phyloP scores from a whole-genome alignment of 2,797 vertebrate genomes.

The Hypotaenidia okinawae region DNA sequence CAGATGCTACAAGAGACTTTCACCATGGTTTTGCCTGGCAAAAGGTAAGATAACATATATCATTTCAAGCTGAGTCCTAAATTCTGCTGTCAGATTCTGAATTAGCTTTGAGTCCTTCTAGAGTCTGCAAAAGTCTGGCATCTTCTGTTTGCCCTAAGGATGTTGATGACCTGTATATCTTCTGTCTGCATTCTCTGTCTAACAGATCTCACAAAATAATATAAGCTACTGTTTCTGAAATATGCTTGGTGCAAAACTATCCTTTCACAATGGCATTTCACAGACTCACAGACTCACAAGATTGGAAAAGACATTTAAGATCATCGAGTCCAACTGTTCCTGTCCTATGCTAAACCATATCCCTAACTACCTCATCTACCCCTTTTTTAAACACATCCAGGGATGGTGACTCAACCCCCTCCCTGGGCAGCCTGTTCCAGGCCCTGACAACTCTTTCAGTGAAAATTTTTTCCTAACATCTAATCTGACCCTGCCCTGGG shows the following conservation, averaged over 20 bases:
- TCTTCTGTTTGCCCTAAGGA: background rate
- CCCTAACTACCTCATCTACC: no score
- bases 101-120: background rate
- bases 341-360: no score
- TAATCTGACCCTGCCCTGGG: no score
- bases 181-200: background rate
- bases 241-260: background rate
- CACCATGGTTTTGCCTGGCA: background rate
- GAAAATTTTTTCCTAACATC: no score
- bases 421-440: no score
- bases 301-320: no score
- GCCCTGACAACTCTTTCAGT: no score
- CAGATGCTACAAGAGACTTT: background rate
- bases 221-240: background rate
- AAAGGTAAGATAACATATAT: background rate
- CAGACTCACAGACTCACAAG: no score
- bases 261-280: background rate
- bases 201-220: background rate
- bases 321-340: no score
- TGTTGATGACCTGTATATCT: background rate
- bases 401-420: no score
- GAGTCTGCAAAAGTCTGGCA: background rate
- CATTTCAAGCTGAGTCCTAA: background rate
- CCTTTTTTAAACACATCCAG: no score
- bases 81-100: background rate